phyloP scores from a whole-genome alignment of 2,113 vertebrate genomes.

The Psilopsiagon aymara region DNA sequence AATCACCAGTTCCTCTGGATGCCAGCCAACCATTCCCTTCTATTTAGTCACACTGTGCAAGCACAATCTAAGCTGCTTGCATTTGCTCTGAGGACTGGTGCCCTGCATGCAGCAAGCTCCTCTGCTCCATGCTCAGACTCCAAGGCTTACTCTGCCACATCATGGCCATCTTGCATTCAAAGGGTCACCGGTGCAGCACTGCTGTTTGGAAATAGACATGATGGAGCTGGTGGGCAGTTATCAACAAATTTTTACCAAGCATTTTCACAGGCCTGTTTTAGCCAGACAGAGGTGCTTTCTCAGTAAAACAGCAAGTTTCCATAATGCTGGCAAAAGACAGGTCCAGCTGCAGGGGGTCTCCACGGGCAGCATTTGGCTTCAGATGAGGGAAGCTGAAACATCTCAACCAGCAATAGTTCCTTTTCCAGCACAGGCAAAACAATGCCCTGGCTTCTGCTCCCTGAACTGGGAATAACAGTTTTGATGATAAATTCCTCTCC shows the following conservation, averaged over 20 bases:
- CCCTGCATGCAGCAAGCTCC: not conserved
- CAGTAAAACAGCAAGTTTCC: not conserved
- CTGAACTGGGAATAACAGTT: constrained; percentile 7
- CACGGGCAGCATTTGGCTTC: not conserved
- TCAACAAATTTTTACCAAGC: not conserved
- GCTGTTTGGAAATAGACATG: not conserved
- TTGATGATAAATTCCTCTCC: constrained; percentile 49
- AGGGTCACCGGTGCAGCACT: not conserved
- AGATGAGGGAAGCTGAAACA: not conserved
- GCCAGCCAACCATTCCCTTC: not conserved
- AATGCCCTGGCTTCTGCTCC: not conserved
- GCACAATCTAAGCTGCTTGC: not conserved
- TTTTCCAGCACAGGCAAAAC: constrained; percentile 21
- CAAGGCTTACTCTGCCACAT: not conserved
- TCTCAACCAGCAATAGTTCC: not conserved
- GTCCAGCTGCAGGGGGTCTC: not conserved
- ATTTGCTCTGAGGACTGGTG: not conserved
- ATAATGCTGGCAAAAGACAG: not conserved
- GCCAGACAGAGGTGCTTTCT: not conserved
- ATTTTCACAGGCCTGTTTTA: not conserved
- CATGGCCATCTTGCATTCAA: accelerated
- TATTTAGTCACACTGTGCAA: not conserved
- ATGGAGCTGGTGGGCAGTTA: not conserved
- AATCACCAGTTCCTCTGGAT: not conserved
- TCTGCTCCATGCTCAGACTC: not conserved